Evolutionary conservation across 2,888 invertebrate genomes (phyloP), one percentile per base, ranked within the genome.

Genomic region (Acrobasis suavella): DNA sequence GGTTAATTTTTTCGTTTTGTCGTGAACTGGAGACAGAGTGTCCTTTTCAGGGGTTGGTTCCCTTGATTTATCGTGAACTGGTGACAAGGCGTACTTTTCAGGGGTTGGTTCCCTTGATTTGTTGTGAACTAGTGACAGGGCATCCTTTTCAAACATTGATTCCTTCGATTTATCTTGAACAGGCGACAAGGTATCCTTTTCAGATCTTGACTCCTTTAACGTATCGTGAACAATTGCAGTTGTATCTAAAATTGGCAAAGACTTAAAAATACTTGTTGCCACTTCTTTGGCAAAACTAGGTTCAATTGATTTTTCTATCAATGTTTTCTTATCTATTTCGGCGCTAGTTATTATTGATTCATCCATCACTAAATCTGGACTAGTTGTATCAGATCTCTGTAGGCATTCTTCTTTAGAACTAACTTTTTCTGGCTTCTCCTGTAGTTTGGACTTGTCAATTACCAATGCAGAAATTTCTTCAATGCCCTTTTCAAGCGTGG

Each of bases 191-290:
- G 10, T 0, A 10, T 46, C 22, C 17, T 46, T 46, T 16, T 58
- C 50, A 8, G 65, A 65, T 5, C 70, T 69, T 7, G 67, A 60
- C 22, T 55, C 61, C 46, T 69, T 71, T 17, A 42, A 58, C 46
- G 46, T 58, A 10, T 58, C 46, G 8, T n/a, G 14, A 17, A 14
- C 17, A 6, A 6, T 32, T 7, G 2, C 5, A 32, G 32, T 8
- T 7, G 5, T 32, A 7, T 32, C 32, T 32, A 7, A 7, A 8
- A 32, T 32, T 32, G 32, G 32, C 32, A 32, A 32, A 32, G 32
- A 32, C 32, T 32, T 5, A 7, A 1, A 12, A 3, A 16, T 0
- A 1, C 37, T n/a, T 14, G 9, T n/a, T 9, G 50, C n/a, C 14
- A 37, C n/a, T 37, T 54, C 37, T 15, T 54, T 54, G 32, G 14